These are phyloP conservation scores for Stenotaenia linearis DNA, from an alignment of 2,888 invertebrate species.

Conservation along the genomic window DNA sequence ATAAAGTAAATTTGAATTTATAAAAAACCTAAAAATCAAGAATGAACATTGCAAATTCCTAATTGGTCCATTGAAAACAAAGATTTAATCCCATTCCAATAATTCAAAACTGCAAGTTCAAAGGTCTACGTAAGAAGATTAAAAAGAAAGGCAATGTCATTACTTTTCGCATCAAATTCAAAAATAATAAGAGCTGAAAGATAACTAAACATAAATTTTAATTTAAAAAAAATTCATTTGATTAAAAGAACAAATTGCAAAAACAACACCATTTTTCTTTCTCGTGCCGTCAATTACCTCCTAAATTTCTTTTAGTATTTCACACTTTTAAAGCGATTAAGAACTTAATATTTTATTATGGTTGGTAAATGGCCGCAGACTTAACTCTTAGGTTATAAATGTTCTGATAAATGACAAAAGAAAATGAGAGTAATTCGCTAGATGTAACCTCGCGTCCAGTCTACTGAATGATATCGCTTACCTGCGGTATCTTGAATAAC, in stretches of 20 bases:
- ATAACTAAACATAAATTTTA: not conserved
- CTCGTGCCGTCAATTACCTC: too few species aligned
- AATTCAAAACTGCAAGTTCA: not conserved
- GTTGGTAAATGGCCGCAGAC: too few species aligned
- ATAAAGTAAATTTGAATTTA: not conserved
- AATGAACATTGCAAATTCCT: not conserved
- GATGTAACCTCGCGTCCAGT: not conserved
- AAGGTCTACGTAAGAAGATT: not conserved
- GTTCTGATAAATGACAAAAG: too few species aligned
- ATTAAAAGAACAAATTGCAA: not conserved
- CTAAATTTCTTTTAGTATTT: too few species aligned
- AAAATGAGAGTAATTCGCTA: too few species aligned
- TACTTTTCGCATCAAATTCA: not conserved
- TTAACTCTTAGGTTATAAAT: too few species aligned
- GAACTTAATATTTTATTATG: too few species aligned
- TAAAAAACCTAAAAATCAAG: too few species aligned
- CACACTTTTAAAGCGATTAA: too few species aligned
- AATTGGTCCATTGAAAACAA: too few species aligned
- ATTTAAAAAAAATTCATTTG: not conserved
- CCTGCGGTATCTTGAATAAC: constrained; percentile 84
- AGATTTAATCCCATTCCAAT: not conserved
- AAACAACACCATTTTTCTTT: too few species aligned
- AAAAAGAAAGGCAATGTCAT: not conserved
- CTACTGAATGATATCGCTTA: constrained; percentile 39
- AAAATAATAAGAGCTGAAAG: not conserved